Base-by-base conservation (phyloP, 1,140 invertebrate species). In the Pseudomyrmex sp. region DNA sequence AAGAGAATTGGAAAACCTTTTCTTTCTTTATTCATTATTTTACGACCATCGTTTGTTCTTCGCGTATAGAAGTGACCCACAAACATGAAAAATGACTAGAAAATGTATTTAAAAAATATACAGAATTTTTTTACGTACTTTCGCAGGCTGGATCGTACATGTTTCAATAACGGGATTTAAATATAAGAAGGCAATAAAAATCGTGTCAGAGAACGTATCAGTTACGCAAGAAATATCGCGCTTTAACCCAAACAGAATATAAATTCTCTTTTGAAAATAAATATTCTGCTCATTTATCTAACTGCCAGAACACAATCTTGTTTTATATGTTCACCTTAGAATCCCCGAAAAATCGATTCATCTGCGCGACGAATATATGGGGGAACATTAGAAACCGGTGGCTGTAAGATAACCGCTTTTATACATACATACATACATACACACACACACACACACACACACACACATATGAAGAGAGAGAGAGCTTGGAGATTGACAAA, bases 401-500 rank as follows among this genome's bases (percentile, higher is more conserved):
- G 48, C 35, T 56, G 8, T 54, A 23, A 77, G 50, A 68, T 68
- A 77, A 18, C 18, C 50, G n/a, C 2, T 15, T 12, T 26, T 52
- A 54, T 18, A 20, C 68, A 44, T 35, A 35, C 4, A 5, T 35
- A 7, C 35, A 35, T 1, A 35, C 35, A 3, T 4, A 35, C 35
- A 35, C 35, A 35, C 4, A 35, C 5, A 35, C 0, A 35, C 5
- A 7, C 26, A 26, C 26, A 26, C 26, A n/a, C n/a, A n/a, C n/a
- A n/a, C n/a, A n/a, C n/a, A n/a, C n/a, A n/a, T n/a, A 4, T 35
- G 26, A 35, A 7, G 35, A 35, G 5, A 35, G 35, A 7, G 35
- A 5, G 35, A 35, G 35, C 62, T 54, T 13, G n/a, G n/a, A n/a
- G 48, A 68, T 68, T 68, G 62, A 66, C 50, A 68, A 66, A 68